Evolutionary conservation across 2,888 invertebrate species (phyloP), one percentile per base, ranked within the genome.

Genomic region (Hedychridium roseum): DNA sequence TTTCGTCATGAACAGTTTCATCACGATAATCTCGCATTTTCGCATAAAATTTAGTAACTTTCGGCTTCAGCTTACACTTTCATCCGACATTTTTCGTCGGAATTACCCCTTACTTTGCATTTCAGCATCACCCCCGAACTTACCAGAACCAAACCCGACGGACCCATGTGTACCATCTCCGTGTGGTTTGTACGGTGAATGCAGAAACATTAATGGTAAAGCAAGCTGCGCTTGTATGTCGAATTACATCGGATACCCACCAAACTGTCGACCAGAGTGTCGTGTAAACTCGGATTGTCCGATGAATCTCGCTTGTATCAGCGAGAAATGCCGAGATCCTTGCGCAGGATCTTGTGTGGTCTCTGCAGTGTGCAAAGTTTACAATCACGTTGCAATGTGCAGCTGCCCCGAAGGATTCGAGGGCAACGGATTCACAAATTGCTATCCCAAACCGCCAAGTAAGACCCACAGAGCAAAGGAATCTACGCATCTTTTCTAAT

Each of bases 181-280:
- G 0, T 94, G 94, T 76, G 94, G 93, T 23, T 88, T 90, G 6
- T 91, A 92, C 75, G 90, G 92, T 68, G 88, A 91, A 71, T 94
- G 94, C 61, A 85, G 91, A 65, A 87, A 86, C 70, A 86, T 89
- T 9, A 88, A 89, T 66, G 79, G 73, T 26, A 88, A 90, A 80
- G 89, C 91, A 0, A 91, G 91, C 1, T 94, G 94, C 75, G 90
- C 91, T 4, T 94, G 93, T 68, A 81, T 88, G 57, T 86, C 87
- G 2, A 87, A 86, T 65, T 92, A 88, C 65, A 83, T 88, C 30
- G 92, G 91, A 47, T 85, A 86, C 50, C 92, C 92, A 38, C 91
- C 91, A 2, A 85, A 85, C 53, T 93, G 94, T 74, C 82, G 91
- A 45, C 93, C 94, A 2, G 91, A 93, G 75, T 94, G 94, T 76